Base-by-base conservation (phyloP, 2,888 invertebrate genomes). In the Caenorhabditis auriculariae region DNA sequence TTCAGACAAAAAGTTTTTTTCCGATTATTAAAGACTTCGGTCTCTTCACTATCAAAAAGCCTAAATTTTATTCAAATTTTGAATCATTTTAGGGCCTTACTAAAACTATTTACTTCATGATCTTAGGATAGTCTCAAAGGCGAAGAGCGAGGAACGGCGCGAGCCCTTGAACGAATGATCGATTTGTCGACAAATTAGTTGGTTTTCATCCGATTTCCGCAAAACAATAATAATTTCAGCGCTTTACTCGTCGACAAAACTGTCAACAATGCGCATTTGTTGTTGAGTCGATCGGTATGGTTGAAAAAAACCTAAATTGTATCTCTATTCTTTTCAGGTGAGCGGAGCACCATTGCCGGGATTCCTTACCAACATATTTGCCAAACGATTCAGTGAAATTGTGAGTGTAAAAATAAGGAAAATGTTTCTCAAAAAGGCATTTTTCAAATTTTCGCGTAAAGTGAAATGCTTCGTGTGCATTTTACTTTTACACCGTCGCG, bases 151-250 rank as follows among this genome's bases (percentile, higher is more conserved):
- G 91, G 90, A 82, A 87, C 91, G 60, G 88, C 92, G 21, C 90
- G 94, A 84, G 93, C 93, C 57, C 90, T 91, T 86, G 90, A 90
- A 81, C 90, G 91, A 67, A 93, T 94, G 93, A 88, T 93, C 77
- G 93, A 94, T 84, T 91, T 93, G 83, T 91, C 92, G 83, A 88
- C 93, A 32, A 88, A 90, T 63, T 93, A 92, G 93, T 72, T 26
- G 51, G 63, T 51, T 35, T 45, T 45, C 41, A 27, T 41, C 21
- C 38, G 38, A 4, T 39, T 41, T 15, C 29, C 52, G 24, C 46
- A 48, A 24, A 32, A 37, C 6, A 42, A 48, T 17, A 55, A 39
- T 46, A 17, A 1, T 58, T 64, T 35, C 52, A 71, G 71, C 37
- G 49, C 60, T 17, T 59, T 71, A 3, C 63, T 69, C 42, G 66